Evolutionary conservation across 2,113 vertebrate genomes (phyloP).

Genomic region (Caloenas nicobarica): DNA sequence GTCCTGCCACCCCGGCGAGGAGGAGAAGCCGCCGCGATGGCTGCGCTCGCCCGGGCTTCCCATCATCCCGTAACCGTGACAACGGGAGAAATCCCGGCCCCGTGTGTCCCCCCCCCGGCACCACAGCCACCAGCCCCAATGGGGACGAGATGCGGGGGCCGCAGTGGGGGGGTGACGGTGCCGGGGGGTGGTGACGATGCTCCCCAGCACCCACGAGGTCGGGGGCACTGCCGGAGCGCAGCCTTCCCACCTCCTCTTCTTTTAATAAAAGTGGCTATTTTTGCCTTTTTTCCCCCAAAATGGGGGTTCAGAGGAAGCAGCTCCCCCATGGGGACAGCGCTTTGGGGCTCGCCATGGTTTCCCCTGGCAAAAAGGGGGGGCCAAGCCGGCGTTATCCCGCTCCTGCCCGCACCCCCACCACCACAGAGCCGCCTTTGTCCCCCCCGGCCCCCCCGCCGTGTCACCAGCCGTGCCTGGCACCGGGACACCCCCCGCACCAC

Average conservation of each 20-base stretch:
- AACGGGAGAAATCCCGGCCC: conserved; percentile 43
- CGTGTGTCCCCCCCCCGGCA: too few relatives aligned
- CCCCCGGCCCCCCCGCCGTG: neutral
- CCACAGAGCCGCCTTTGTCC: neutral
- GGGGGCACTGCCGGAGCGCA: neutral
- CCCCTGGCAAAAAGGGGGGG: neutral
- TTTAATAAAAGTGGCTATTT: neutral
- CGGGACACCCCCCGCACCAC: neutral
- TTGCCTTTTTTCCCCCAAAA: neutral
- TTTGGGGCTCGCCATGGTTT: neutral
- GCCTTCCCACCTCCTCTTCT: neutral
- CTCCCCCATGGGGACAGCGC: neutral
- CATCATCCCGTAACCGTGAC: conserved; percentile 77
- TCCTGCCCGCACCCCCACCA: neutral
- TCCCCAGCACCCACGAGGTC: neutral
- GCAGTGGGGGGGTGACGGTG: neutral
- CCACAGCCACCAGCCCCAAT: neutral
- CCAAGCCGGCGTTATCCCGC: neutral
- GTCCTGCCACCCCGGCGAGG: neutral
- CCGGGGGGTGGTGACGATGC: neutral
- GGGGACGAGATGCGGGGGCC: neutral
- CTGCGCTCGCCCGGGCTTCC: conserved; percentile 61
- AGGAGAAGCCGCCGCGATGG: neutral
- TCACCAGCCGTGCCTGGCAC: neutral
- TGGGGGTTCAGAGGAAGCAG: too few relatives aligned